These are phyloP conservation scores for Struthio camelus DNA, from an alignment of 2,113 vertebrate species.

Conservation along the genomic window DNA sequence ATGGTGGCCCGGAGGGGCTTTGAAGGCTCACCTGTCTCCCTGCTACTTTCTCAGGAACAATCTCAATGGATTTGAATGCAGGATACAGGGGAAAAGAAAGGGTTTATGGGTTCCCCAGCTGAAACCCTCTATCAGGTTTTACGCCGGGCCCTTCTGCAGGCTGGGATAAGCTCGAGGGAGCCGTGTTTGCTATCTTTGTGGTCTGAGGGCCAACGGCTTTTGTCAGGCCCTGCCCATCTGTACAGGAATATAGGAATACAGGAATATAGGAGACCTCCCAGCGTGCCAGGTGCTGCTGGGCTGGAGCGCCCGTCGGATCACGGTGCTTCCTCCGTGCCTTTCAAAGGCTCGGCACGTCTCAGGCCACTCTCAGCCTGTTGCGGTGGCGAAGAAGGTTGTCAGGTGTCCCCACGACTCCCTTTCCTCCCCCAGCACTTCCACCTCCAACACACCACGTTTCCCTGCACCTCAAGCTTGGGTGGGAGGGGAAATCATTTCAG, in stretches of 20 bases:
- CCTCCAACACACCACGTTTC: rapidly evolving
- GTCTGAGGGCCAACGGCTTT: rapidly evolving
- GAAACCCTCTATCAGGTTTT: not conserved
- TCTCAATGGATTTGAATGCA: not conserved
- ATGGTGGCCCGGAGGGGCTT: no score
- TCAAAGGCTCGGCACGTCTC: rapidly evolving
- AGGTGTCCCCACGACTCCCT: no score
- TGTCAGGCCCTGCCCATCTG: no score
- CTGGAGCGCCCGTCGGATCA: not conserved
- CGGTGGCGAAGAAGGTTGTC: not conserved
- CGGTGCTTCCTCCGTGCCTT: not conserved
- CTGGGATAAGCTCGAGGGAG: rapidly evolving
- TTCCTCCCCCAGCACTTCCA: not conserved
- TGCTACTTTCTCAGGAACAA: not conserved
- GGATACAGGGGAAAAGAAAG: no score
- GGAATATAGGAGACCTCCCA: no score
- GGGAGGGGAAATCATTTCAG: no score
- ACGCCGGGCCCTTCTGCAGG: not conserved
- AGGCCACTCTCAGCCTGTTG: rapidly evolving
- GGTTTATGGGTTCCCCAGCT: rapidly evolving
- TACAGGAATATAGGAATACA: no score
- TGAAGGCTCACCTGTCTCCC: not conserved
- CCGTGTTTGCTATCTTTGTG: rapidly evolving
- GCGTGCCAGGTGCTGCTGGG: not conserved
- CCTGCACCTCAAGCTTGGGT: no score